Evolutionary conservation across 2,113 vertebrate genomes (phyloP).

Genomic region (Morphnarchus princeps): DNA sequence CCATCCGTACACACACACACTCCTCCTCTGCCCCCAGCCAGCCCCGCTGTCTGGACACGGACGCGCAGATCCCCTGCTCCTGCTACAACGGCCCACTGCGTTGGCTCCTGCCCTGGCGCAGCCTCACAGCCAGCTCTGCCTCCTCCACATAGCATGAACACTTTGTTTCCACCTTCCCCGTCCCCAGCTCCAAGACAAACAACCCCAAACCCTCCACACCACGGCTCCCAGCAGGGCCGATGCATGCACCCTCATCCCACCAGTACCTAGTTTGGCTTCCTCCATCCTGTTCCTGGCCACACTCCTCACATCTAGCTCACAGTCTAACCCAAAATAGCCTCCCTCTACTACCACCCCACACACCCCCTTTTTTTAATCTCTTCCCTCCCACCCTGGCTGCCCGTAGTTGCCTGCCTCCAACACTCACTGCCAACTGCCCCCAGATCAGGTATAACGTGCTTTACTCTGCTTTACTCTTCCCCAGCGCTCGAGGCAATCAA

Average conservation of each 20-base stretch:
- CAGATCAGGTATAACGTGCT: fast-evolving
- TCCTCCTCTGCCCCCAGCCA: background rate
- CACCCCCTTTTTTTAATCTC: fast-evolving
- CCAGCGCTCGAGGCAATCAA: fast-evolving
- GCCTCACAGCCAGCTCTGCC: background rate
- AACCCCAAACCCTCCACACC: fast-evolving
- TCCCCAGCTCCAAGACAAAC: background rate
- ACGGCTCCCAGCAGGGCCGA: background rate
- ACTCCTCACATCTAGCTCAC: background rate
- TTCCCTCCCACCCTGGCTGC: background rate
- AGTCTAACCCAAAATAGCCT: background rate
- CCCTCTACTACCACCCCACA: too few relatives aligned
- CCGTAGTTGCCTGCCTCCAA: fast-evolving
- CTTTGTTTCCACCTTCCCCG: background rate
- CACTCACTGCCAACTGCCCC: background rate
- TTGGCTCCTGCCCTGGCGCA: background rate
- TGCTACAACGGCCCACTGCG: fast-evolving
- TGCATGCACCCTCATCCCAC: background rate
- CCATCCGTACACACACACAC: too few relatives aligned
- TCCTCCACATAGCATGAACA: fast-evolving
- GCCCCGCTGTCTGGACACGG: background rate
- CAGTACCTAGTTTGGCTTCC: background rate
- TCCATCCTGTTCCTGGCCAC: background rate
- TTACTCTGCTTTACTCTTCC: background rate
- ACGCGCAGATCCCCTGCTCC: background rate